Evolutionary conservation across 2,113 vertebrate genomes (phyloP).

Genomic region (Noctilio leporinus): DNA sequence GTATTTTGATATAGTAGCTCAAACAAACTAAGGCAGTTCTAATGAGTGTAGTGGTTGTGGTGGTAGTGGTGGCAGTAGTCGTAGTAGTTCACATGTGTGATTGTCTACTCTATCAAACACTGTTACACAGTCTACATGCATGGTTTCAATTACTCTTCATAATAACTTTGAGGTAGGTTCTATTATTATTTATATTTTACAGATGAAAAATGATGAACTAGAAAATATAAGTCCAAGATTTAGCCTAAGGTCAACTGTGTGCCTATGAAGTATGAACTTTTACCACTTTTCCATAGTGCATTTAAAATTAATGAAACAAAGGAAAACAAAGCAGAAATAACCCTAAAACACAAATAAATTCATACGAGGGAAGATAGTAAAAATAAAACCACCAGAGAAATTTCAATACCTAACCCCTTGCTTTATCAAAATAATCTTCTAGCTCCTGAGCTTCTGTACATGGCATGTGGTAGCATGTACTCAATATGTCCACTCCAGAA

Average conservation of each 20-base stretch:
- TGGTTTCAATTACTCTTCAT: not conserved
- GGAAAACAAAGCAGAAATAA: not conserved
- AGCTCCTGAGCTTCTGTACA: not conserved
- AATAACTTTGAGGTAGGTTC: not conserved
- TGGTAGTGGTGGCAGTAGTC: not conserved
- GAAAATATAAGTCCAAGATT: not conserved
- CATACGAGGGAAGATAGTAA: not conserved
- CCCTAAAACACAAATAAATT: not conserved
- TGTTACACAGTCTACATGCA: not conserved
- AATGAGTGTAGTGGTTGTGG: not conserved
- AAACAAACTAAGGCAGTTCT: not conserved
- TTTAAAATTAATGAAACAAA: not conserved
- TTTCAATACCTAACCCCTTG: not conserved
- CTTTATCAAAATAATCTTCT: not conserved
- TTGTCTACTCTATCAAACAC: not conserved
- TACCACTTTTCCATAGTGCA: not conserved
- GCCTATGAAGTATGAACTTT: not conserved
- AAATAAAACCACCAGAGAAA: not conserved
- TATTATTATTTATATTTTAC: not conserved
- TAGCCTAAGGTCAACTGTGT: not conserved
- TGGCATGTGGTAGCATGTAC: not conserved
- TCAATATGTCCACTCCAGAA: not conserved
- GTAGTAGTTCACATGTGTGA: not conserved
- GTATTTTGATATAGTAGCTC: not conserved
- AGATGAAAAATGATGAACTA: not conserved